These are phyloP conservation scores for Drosophila heteroneura DNA, from an alignment of 2,888 invertebrate genomes.

Conservation along the genomic window DNA sequence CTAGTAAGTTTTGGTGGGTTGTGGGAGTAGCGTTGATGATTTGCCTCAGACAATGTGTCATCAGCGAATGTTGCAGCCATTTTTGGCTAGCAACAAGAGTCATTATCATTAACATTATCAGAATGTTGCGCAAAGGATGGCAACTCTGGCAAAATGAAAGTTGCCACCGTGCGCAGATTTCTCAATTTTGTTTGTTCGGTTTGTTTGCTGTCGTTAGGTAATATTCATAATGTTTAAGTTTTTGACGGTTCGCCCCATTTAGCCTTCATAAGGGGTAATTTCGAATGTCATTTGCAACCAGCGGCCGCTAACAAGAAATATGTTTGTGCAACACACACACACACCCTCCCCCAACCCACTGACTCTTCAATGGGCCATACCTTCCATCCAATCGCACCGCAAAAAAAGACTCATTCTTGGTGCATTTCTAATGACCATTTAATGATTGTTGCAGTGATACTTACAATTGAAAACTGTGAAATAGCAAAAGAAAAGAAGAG, in stretches of 20 bases:
- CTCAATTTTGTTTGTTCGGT: slow-evolving; percentile 29
- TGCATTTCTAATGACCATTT: slow-evolving; percentile 66
- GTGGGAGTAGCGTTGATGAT: background rate
- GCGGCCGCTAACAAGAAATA: slow-evolving; percentile 36
- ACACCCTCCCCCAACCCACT: background rate
- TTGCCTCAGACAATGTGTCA: slow-evolving; percentile 48
- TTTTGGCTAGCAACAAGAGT: slow-evolving; percentile 36
- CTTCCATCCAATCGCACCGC: background rate
- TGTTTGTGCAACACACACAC: slow-evolving; percentile 11
- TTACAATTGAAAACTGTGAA: slow-evolving; percentile 17
- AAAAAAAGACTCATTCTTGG: slow-evolving; percentile 8
- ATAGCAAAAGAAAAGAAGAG: background rate
- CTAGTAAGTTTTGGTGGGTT: background rate
- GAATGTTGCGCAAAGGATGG: slow-evolving; percentile 19
- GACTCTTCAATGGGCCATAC: background rate
- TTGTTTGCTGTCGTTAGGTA: slow-evolving; percentile 20
- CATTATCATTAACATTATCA: slow-evolving; percentile 68
- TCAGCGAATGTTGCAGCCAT: slow-evolving; percentile 46
- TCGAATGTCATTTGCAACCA: slow-evolving; percentile 63
- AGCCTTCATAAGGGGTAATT: slow-evolving; percentile 71
- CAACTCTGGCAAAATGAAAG: slow-evolving; percentile 29
- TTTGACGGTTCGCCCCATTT: slow-evolving; percentile 35
- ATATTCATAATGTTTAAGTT: slow-evolving; percentile 61
- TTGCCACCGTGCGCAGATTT: slow-evolving; percentile 6
- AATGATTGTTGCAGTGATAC: slow-evolving; percentile 53